A percentile compares a stretch with the other conserved stretches of the same genome.
Conservation (phyloP, 2,113 vertebrate species). For the Elachura formosa region DNA sequence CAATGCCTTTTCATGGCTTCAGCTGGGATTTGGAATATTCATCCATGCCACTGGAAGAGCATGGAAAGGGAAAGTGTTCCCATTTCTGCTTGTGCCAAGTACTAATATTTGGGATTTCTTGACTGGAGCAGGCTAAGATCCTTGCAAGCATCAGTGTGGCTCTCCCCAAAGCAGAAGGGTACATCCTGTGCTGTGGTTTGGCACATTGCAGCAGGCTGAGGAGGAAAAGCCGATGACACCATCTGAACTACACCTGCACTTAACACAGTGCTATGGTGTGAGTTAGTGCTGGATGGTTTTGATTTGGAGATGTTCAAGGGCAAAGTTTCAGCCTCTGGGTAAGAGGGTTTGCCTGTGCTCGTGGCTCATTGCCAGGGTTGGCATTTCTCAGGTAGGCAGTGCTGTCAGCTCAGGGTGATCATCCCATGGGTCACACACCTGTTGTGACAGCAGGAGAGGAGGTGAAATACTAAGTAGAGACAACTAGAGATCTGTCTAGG, state of each 20-base stretch:
- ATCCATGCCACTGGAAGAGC: neutral
- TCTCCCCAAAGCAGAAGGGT: fast-evolving
- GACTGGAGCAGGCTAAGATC: neutral
- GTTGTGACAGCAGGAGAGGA: neutral
- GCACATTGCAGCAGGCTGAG: neutral
- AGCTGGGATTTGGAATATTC: fast-evolving
- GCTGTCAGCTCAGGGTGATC: fast-evolving
- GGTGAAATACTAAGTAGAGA: neutral
- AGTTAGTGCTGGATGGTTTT: neutral
- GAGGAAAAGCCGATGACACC: neutral
- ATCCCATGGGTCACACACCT: fast-evolving
- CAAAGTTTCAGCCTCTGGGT: neutral
- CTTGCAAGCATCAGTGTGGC: neutral
- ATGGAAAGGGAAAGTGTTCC: neutral
- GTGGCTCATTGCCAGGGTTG: neutral
- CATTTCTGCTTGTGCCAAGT: neutral
- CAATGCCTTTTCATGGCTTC: neutral
- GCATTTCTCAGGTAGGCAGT: neutral
- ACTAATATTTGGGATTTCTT: neutral
- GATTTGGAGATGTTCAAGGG: neutral
- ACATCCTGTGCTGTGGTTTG: fast-evolving
- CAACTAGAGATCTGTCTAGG: neutral
- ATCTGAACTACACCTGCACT: neutral
- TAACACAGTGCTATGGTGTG: fast-evolving
- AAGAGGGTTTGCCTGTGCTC: neutral